Evolutionary conservation across 1,140 invertebrate genomes (phyloP), one percentile per base, ranked within the genome.

Genomic region (Fragariocoptes setiger): DNA sequence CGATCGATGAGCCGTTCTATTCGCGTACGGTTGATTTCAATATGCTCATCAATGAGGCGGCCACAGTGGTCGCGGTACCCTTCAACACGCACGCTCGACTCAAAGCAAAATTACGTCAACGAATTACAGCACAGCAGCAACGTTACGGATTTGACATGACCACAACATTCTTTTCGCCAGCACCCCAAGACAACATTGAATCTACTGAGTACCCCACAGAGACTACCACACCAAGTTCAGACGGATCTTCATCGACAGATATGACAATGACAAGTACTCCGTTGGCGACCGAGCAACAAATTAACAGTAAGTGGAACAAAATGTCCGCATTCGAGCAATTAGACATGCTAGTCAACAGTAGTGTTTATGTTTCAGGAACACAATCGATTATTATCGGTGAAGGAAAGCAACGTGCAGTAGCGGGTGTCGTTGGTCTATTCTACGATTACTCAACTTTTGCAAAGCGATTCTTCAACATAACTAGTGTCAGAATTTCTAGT

Each of bases 1-100:
- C 80, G 1, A 79, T 76, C 54, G 77, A 90, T 52, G 74, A 78
- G 35, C 65, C 75, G 3, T 90, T 80, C 76, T 90, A 88, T 54
- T 74, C 75, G 54, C 64, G 82, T 43, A 80, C 85, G 1, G 76
- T 90, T 1, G 80, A 88, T 55, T 77, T 83, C 51, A 65, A 79
- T 37, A 75, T 82, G 51, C 71, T 72, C 0, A 75, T 80, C 47
- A 50, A 52, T 40, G 45, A 53, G 20, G 50, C 53, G n/a, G 79
- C 76, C 50, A 86, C 85, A 54, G 77, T 85, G 0, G 86, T 76
- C 55, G 82, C 78, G 42, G 76, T 88, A 5, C 77, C 80, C 3
- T 82, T 76, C 50, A 68, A 76, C 52, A 73, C 72, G 47, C 74
- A 40, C 15, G 19, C n/a, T 4, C 36, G 8, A 31, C 8, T 31